Conservation (phyloP, 2,888 invertebrate genomes). For the Rhogogaster chlorosoma region DNA sequence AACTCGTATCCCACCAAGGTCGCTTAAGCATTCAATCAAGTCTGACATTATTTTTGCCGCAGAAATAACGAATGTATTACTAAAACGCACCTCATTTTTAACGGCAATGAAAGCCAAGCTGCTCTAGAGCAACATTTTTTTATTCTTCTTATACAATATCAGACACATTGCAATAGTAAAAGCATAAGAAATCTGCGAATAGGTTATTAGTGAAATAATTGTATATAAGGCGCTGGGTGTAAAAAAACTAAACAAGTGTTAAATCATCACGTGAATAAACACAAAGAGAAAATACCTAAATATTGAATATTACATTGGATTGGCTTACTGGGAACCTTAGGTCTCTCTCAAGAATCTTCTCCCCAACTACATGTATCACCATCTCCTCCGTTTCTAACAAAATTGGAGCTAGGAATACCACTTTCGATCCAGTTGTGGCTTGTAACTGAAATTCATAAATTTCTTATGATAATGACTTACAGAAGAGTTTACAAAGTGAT, state of each 20-base stretch:
- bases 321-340: constrained; percentile 79
- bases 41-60: neutral
- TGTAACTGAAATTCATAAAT: constrained; percentile 72
- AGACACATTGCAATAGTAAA: neutral
- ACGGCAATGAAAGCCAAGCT: neutral
- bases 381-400: constrained; percentile 81
- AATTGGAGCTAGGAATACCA: constrained; percentile 80
- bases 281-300: constrained; percentile 52
- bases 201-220: neutral
- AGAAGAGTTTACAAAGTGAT: neutral
- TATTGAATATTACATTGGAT: constrained; percentile 55
- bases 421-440: constrained; percentile 79
- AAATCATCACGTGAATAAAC: constrained; percentile 35
- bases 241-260: neutral
- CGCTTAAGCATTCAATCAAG: constrained; percentile 4
- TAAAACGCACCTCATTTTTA: neutral
- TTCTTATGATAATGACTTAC: constrained; percentile 26
- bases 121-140: neutral
- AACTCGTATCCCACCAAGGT: constrained; percentile 8
- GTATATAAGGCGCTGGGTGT: constrained; percentile 7
- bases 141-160: neutral
- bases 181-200: neutral
- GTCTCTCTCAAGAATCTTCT: constrained; percentile 78
- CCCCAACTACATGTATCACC: constrained; percentile 81
- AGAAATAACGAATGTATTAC: neutral